Base-by-base conservation (phyloP, 2,113 vertebrate species). In the Laterallus jamaicensis region DNA sequence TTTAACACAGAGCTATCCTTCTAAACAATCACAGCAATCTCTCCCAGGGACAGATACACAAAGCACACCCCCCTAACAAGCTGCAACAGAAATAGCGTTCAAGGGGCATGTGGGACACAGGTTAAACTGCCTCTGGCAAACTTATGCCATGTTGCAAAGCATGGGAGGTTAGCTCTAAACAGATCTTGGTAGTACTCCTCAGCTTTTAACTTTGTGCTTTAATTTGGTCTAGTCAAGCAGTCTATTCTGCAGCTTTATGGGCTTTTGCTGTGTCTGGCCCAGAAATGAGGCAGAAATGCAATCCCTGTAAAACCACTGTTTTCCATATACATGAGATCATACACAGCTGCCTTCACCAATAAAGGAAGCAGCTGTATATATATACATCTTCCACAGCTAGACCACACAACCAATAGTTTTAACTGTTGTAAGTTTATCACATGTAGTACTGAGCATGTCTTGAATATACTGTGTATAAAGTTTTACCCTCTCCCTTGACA, bases 61-160 rank as follows among this genome's bases (percentile, higher is more conserved):
- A 63, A 47, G 26, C 12, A 47, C 59, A 60, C 0, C 0, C 8
- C 8, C 26, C 55, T 24, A 2, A 1, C 1, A 15, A 55, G 55
- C 8, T 86, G 76, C 76, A 59, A 40, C 59, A 73, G 6, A 64
- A 24, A 29, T 31, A 26, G 28, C 8, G 50, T 49, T 81, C 60
- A 83, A 77, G 73, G 71, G 63, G 63, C 54, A 75, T 0, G 10
- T 0, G 2, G 39, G 59, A 28, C 11, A 26, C 0, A 4, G 40
- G 40, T 44, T 67, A 44, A 94, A 77, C 11, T 29, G 32, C 55
- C 60, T 37, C 54, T 42, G 64, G 64, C 39, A 77, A 73, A 58
- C 13, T 50, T 5, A 24, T 0, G 24, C 16, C 29, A 8, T 0
- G 7, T 28, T 21, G 59, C 19, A 86, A 56, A 37, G 31, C 7